These are phyloP conservation scores for Cinclus mexicanus DNA, from an alignment of 2,113 vertebrate species.

Conservation along the genomic window DNA sequence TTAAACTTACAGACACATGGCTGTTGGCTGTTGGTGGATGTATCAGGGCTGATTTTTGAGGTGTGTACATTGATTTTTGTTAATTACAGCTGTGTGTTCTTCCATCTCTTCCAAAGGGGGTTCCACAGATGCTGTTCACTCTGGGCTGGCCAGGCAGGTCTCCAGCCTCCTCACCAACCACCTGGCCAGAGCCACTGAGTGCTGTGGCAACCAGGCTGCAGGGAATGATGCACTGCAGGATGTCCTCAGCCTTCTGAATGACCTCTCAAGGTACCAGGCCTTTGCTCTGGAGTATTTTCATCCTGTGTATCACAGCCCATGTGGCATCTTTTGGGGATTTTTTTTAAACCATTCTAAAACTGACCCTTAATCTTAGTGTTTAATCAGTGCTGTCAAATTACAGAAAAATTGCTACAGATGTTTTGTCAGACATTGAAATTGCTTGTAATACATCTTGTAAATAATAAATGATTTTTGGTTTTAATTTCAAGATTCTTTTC, in stretches of 20 bases:
- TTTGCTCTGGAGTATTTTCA: not conserved
- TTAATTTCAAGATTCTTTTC: not conserved
- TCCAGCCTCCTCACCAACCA: slow-evolving; percentile 97
- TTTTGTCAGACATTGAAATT: not conserved
- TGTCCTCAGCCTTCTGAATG: slow-evolving; percentile 95
- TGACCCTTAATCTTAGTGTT: not conserved
- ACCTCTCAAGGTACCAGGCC: slow-evolving; percentile 87
- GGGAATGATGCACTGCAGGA: slow-evolving; percentile 96
- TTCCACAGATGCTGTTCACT: slow-evolving; percentile 94
- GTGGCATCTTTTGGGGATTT: accelerated
- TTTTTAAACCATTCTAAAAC: not conserved
- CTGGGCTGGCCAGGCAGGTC: slow-evolving; percentile 94
- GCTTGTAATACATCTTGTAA: not conserved
- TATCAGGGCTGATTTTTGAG: not conserved
- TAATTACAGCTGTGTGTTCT: not conserved
- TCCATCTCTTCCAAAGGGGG: slow-evolving; percentile 76
- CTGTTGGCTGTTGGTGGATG: not conserved
- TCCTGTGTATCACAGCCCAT: not conserved
- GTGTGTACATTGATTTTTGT: not conserved
- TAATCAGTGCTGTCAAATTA: not conserved
- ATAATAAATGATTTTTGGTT: not conserved
- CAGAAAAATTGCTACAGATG: not conserved
- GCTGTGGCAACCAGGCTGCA: slow-evolving; percentile 96
- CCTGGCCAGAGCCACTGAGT: slow-evolving; percentile 93
- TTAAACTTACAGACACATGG: accelerated